Percentiles rank a stretch among this genome's conserved stretches.
These are phyloP conservation scores for Scaptodrosophila lebanonensis DNA, from an alignment of 1,140 invertebrate species.

Conservation along the genomic window DNA sequence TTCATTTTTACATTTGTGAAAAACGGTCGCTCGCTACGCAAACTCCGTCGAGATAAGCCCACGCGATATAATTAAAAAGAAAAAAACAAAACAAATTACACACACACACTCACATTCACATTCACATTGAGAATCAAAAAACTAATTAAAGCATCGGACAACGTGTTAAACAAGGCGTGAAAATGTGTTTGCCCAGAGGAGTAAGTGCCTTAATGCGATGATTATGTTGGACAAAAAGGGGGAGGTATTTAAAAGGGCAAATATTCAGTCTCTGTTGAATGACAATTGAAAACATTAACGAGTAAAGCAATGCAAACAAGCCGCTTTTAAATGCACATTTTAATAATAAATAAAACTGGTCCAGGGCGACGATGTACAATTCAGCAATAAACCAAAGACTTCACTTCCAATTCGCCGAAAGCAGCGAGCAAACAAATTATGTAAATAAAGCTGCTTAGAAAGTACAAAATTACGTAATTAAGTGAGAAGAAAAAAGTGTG, in stretches of 20 bases:
- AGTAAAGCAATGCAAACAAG: no score
- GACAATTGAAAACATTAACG: no score
- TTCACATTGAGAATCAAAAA: slow-evolving; percentile 7
- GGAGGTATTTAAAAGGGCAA: neutral
- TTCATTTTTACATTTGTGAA: slow-evolving; percentile 53
- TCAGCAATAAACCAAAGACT: no score
- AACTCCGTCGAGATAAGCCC: no score
- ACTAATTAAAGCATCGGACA: slow-evolving; percentile 3
- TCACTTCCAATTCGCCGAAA: neutral
- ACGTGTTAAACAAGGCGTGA: slow-evolving; percentile 16
- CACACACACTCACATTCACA: no score
- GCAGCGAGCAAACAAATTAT: slow-evolving; percentile 6
- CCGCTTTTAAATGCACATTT: no score
- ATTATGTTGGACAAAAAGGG: slow-evolving; percentile 10
- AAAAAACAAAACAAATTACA: slow-evolving; percentile 15
- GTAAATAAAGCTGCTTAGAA: slow-evolving; percentile 44
- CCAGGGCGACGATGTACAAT: no score
- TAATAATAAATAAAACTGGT: no score
- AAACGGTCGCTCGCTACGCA: slow-evolving; percentile 41
- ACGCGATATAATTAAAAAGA: slow-evolving; percentile 16
- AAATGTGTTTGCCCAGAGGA: slow-evolving; percentile 64
- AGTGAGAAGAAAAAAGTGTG: neutral
- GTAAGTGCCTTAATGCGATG: slow-evolving; percentile 60
- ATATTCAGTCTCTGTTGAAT: no score
- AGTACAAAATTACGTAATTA: slow-evolving; percentile 21